Base-by-base conservation (phyloP, 2,888 invertebrate species). In the Scrobipalpa costella region DNA sequence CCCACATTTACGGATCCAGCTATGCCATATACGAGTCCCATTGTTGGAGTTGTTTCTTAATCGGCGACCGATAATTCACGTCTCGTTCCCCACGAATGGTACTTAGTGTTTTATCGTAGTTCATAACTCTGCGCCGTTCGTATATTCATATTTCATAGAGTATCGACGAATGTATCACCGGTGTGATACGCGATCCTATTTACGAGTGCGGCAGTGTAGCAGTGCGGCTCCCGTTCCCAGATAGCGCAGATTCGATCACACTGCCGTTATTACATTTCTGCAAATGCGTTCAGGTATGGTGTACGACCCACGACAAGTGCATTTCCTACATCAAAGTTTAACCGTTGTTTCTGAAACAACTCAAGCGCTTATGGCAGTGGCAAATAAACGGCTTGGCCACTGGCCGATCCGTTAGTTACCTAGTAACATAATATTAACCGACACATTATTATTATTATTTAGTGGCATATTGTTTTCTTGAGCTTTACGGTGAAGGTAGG, bases 111-210 rank as follows among this genome's bases (percentile, higher is more conserved):
- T 78, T 83, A 85, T 85, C 82, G 76, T 76, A 79, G 78, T 81
- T 82, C 85, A 85, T 86, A 88, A 84, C 80, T 87, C 81, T 82
- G 76, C 69, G 71, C 73, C 72, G 76, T 80, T 77, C 73, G 73
- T 77, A 75, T 81, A 81, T 83, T 84, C 85, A 86, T 88, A 88
- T 86, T 88, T 87, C 86, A 86, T 82, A 74, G 76, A 68, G 75
- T 87, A 88, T 88, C 86, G 77, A 81, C 71, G 81, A 80, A 84
- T 84, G 85, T 86, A 87, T 85, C 84, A 83, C 79, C 74, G 78
- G 75, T 71, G 72, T 73, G 83, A 84, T 85, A 85, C 80, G 68
- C 80, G 81, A 82, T 81, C 77, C 79, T 83, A 85, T 88, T 87
- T 85, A 87, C 80, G 83, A 86, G 84, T 81, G 76, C 80, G 73